Base-by-base conservation (phyloP, 2,113 vertebrate species). In the Gasterosteus nipponicus region DNA sequence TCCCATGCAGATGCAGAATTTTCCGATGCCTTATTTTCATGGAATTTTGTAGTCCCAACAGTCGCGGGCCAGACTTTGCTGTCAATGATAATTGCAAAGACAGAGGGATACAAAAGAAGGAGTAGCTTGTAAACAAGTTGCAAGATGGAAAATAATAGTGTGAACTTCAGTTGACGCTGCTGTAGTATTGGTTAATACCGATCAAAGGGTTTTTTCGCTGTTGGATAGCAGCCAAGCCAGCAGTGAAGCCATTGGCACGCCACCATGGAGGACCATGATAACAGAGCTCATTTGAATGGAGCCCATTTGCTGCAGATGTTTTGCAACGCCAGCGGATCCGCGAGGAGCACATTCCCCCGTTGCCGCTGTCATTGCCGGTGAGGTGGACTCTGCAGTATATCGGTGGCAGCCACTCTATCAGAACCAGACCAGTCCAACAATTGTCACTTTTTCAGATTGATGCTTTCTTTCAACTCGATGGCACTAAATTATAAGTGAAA, bases 91-190 rank as follows among this genome's bases (percentile, higher is more conserved):
- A 86, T 91, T 83, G 84, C 56, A 57, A 61, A 79, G 64, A 89
- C 33, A 88, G 86, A 88, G 78, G 67, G 80, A 83, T 58, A 71
- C 70, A 80, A 84, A 87, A 46, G n/a, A 68, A 63, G 44, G 73
- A 73, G 72, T 69, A 70, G 73, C 80, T 82, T 82, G 81, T 90
- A 90, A 91, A 91, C 83, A 92, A 84, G 70, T 88, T 89, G 79
- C 78, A 78, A 84, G 84, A 87, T 66, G 44, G 56, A 79, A 77
- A 81, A 76, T 39, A 77, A 80, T 47, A 62, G 73, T 49, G 63
- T 29, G 10, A 79, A 56, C 69, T 62, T 67, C 54, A 76, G 71
- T 56, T 44, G 44, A 73, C 10, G 26, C 67, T 72, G 70, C 19
- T 64, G 14, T 38, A 71, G 46, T 60, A 80, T 80, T 88, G 79